Evolutionary conservation across 2,888 invertebrate species (phyloP).

Genomic region (Conus canariensis): DNA sequence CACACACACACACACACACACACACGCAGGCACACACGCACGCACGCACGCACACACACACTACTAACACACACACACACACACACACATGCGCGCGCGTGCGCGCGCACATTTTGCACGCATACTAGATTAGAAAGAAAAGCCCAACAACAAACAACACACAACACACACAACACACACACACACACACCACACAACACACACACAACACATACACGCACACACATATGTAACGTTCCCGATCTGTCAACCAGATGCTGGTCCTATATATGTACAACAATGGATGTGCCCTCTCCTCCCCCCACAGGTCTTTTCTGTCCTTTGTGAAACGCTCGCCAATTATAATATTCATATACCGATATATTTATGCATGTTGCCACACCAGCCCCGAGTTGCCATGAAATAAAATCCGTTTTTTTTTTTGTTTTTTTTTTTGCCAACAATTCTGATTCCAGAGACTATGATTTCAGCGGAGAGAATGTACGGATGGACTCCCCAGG

Average conservation of each 20-base stretch:
- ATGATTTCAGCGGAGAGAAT: too few species aligned
- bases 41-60: neutral
- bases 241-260: too few species aligned
- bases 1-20: conserved; percentile 24
- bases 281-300: neutral
- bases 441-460: too few species aligned
- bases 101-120: neutral
- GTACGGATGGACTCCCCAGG: too few species aligned
- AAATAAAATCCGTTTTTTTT: too few species aligned
- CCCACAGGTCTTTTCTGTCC: too few species aligned
- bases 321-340: too few species aligned
- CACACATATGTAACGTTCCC: neutral
- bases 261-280: too few species aligned
- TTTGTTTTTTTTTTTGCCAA: too few species aligned
- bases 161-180: neutral
- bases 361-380: neutral
- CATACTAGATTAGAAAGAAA: too few species aligned
- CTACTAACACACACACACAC: neutral
- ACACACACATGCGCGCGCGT: neutral
- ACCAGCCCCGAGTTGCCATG: neutral
- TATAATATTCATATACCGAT: neutral
- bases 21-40: neutral
- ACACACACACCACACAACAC: neutral
- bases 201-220: neutral
- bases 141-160: fast-evolving